Conservation (phyloP, 2,113 vertebrate genomes). For the Rhineura floridana region DNA sequence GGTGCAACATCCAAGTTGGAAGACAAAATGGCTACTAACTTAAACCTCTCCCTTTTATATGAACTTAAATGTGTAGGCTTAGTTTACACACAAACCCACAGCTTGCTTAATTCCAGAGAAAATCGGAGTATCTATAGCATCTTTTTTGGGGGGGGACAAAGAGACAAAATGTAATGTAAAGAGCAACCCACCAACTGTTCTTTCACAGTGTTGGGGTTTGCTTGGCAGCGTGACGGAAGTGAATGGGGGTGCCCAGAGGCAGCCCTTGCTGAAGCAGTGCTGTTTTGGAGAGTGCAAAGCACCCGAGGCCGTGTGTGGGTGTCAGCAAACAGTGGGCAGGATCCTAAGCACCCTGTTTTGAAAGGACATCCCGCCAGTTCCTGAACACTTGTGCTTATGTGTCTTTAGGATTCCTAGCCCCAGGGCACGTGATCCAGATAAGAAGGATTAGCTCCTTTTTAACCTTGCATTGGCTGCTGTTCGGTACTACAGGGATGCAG, state of each 20-base stretch:
- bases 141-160: conserved; percentile 1
- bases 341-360: background rate
- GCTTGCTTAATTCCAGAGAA: background rate
- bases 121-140: background rate
- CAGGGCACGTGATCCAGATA: background rate
- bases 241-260: background rate
- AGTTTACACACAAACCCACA: background rate
- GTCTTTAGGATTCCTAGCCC: background rate
- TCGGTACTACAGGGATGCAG: background rate
- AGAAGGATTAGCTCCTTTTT: background rate
- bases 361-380: background rate
- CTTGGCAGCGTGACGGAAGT: background rate
- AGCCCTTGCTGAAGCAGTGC: background rate
- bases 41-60: conserved; percentile 51
- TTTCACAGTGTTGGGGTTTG: background rate
- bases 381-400: background rate
- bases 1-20: conserved; percentile 66
- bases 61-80: conserved; percentile 15
- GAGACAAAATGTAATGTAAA: background rate
- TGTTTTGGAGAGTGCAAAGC: background rate
- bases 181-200: background rate
- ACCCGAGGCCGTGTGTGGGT: conserved; percentile 23
- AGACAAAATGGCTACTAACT: conserved; percentile 76
- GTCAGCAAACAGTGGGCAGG: no score
- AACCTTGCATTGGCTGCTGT: background rate